Evolutionary conservation across 1,140 invertebrate species (phyloP).

Genomic region (Bacillus rossius): DNA sequence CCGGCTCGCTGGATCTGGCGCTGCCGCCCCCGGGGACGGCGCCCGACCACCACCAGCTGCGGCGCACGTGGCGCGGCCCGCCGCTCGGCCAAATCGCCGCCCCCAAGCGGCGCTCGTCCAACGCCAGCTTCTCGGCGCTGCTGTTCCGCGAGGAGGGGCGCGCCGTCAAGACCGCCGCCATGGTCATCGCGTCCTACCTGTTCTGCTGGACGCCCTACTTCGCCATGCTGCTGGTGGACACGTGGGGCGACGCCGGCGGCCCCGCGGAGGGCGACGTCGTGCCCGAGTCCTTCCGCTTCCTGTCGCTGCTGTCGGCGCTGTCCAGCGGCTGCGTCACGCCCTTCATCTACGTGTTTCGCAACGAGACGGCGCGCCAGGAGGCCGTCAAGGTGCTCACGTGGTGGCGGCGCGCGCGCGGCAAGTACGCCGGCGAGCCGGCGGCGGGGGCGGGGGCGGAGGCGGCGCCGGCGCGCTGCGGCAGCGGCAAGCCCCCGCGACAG

Average conservation of each 20-base stretch:
- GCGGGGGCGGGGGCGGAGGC: neutral
- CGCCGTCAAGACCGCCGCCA: slow-evolving; percentile 48
- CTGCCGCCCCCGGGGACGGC: slow-evolving; percentile 7
- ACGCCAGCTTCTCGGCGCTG: slow-evolving; percentile 40
- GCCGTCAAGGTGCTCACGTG: slow-evolving; percentile 35
- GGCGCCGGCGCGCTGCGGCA: neutral
- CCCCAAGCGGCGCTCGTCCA: slow-evolving; percentile 30
- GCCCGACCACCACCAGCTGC: neutral
- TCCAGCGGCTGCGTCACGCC: slow-evolving; percentile 42
- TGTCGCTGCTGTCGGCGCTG: slow-evolving; percentile 18
- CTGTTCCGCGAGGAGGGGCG: slow-evolving; percentile 49
- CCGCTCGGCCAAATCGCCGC: slow-evolving; percentile 12
- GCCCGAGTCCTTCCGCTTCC: slow-evolving; percentile 29
- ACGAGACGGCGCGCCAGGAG: slow-evolving; percentile 41
- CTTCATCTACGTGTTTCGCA: slow-evolving; percentile 50
- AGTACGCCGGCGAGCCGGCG: slow-evolving; percentile 3
- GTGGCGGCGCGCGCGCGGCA: slow-evolving; percentile 13
- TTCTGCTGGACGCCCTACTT: slow-evolving; percentile 52
- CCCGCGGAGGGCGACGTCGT: slow-evolving; percentile 16
- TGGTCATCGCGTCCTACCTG: slow-evolving; percentile 49
- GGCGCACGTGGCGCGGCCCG: slow-evolving; percentile 11
- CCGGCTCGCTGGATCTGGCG: slow-evolving; percentile 6
- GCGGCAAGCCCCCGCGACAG: slow-evolving; percentile 12
- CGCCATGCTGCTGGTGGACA: slow-evolving; percentile 28
- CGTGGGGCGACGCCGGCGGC: slow-evolving; percentile 1